Conservation (phyloP, 2,113 vertebrate genomes). For the Mungos mungo region DNA sequence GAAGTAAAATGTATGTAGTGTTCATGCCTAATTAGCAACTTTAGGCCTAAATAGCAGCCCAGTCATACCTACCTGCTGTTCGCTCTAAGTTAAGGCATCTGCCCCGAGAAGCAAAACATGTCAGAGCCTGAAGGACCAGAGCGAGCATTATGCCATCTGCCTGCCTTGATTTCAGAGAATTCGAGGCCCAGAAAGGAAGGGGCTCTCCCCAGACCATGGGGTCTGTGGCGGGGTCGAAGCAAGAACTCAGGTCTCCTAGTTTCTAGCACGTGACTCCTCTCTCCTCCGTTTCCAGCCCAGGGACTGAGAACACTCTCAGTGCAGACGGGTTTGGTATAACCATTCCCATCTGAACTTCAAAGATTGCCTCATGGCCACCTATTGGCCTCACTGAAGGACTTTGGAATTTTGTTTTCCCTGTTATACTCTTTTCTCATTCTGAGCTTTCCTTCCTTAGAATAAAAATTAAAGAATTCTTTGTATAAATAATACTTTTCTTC, state of each 20-base stretch:
- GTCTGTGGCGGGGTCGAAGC: not conserved
- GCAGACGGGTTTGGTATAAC: rapidly evolving
- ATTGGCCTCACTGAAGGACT: not conserved
- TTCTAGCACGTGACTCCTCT: not conserved
- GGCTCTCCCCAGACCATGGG: not conserved
- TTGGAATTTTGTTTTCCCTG: not conserved
- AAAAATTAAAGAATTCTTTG: not conserved
- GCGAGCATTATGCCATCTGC: not conserved
- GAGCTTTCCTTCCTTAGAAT: not conserved
- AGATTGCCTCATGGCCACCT: not conserved
- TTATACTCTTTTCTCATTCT: not conserved
- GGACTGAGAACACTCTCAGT: not conserved
- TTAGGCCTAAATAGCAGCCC: constrained; percentile 66
- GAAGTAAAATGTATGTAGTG: constrained; percentile 48
- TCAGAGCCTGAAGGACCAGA: constrained; percentile 5
- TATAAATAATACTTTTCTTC: not conserved
- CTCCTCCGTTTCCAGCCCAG: rapidly evolving
- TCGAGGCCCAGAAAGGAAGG: not conserved
- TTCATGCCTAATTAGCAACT: constrained; percentile 77
- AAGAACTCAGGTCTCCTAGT: not conserved
- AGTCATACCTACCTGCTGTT: constrained; percentile 62
- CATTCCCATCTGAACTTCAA: not conserved
- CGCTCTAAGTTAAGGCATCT: constrained; percentile 30
- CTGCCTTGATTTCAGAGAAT: not conserved
- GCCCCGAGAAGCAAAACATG: constrained; percentile 8